Evolutionary conservation across 2,797 vertebrate genomes (phyloP).

Genomic region (Acrossocheilus wenchowensis): DNA sequence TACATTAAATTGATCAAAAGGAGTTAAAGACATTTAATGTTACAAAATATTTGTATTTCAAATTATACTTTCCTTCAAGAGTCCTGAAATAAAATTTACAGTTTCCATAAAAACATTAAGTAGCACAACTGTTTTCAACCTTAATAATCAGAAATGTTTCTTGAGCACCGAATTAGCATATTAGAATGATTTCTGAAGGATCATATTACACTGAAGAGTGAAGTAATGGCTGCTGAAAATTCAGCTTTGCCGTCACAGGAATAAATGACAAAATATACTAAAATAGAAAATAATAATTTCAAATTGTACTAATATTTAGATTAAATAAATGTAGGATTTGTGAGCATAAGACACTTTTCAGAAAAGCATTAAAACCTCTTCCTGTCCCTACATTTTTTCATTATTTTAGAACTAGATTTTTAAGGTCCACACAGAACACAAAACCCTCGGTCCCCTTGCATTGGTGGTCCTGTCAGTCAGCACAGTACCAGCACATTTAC

Average conservation of each 20-base stretch:
- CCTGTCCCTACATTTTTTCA: neutral
- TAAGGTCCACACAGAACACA: neutral
- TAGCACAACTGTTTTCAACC: neutral
- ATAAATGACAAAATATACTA: neutral
- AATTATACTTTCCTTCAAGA: neutral
- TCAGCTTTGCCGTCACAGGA: neutral
- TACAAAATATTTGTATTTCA: neutral
- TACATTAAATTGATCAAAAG: neutral
- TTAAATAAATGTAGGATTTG: neutral
- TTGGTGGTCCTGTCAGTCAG: slow-evolving; percentile 14
- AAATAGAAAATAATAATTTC: neutral
- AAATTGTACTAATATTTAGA: neutral
- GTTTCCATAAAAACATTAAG: neutral
- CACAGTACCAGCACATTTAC: neutral
- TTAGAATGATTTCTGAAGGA: neutral
- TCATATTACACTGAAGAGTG: neutral
- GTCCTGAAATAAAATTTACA: neutral
- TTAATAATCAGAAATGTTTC: neutral
- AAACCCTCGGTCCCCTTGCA: neutral
- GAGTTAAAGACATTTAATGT: neutral
- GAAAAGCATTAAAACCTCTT: neutral
- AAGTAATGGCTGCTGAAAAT: neutral
- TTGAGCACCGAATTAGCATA: neutral
- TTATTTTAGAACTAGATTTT: neutral
- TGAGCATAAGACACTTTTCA: neutral